These are phyloP conservation scores for Ictalurus furcatus DNA, from an alignment of 2,113 vertebrate species.

Conservation along the genomic window DNA sequence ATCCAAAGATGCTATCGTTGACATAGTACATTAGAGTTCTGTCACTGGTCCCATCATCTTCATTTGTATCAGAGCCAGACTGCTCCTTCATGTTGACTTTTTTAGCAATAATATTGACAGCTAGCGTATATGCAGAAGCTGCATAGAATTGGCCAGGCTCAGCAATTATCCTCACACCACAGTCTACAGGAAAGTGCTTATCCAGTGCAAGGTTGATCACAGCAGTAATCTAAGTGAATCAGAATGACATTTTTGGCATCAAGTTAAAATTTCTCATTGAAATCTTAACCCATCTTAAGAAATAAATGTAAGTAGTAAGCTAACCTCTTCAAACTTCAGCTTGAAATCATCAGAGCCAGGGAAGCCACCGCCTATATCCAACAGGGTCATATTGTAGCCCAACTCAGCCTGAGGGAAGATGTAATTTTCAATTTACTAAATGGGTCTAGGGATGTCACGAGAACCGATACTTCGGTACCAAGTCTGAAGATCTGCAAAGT, in stretches of 20 bases:
- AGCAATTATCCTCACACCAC: conserved; percentile 84
- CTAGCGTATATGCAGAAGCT: conserved; percentile 90
- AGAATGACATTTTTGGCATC: no score
- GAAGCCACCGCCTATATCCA: conserved; percentile 96
- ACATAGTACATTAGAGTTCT: conserved; percentile 96
- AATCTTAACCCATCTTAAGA: no score
- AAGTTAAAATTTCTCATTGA: no score
- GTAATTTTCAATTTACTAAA: background rate
- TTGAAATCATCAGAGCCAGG: conserved; percentile 93
- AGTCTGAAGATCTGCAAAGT: no score
- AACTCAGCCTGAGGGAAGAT: conserved; percentile 77
- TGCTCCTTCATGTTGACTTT: conserved; percentile 89
- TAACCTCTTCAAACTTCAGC: conserved; percentile 97
- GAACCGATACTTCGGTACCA: no score
- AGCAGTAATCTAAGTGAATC: conserved; percentile 77
- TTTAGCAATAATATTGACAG: conserved; percentile 97
- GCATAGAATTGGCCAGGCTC: conserved; percentile 97
- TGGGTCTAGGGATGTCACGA: no score
- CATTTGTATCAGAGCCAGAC: conserved; percentile 85
- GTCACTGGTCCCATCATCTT: conserved; percentile 81
- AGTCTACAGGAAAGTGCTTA: conserved; percentile 89
- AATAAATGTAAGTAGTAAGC: background rate
- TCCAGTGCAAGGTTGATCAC: conserved; percentile 92
- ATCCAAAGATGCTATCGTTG: conserved; percentile 97
- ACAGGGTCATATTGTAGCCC: conserved; percentile 88